These are phyloP conservation scores for Cliona cf. orientalis DNA, from an alignment of 37 sponge, comb jelly and placozoan genomes.

Conservation along the genomic window DNA sequence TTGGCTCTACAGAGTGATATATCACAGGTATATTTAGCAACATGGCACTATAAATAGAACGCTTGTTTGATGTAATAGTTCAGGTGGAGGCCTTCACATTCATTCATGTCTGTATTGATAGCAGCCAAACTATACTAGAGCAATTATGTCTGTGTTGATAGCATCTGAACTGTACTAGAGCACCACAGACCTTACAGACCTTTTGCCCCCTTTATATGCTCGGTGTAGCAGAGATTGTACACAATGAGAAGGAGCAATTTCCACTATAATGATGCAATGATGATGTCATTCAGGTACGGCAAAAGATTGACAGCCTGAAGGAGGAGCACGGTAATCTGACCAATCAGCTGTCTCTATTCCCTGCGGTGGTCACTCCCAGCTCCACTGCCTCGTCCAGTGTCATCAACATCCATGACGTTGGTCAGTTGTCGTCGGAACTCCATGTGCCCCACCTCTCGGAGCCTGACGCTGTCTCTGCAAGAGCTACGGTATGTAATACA, in stretches of 20 bases:
- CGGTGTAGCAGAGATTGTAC: too few relatives aligned
- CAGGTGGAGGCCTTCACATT: too few relatives aligned
- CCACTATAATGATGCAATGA: too few relatives aligned
- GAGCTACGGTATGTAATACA: slow-evolving; percentile 75
- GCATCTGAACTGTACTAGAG: too few relatives aligned
- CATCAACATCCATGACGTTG: slow-evolving; percentile 34
- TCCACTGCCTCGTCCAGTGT: slow-evolving; percentile 37
- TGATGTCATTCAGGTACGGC: slow-evolving; percentile 26
- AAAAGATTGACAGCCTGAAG: slow-evolving; percentile 42
- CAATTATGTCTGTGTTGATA: too few relatives aligned
- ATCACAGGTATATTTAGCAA: slow-evolving; percentile 24
- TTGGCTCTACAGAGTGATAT: slow-evolving; percentile 56
- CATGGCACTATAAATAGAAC: too few relatives aligned
- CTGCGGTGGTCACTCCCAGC: slow-evolving; percentile 21
- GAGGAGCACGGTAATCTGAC: slow-evolving; percentile 48
- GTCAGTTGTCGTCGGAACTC: slow-evolving; percentile 54
- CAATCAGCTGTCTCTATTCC: slow-evolving; percentile 36
- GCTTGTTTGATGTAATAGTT: too few relatives aligned
- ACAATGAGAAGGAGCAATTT: too few relatives aligned
- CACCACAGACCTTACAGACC: background rate
- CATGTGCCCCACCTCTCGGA: slow-evolving; percentile 58
- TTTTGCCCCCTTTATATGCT: background rate
- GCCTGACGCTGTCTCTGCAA: slow-evolving; percentile 69
- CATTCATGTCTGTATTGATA: too few relatives aligned
- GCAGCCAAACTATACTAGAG: too few relatives aligned